Conservation (phyloP, 2,113 vertebrate species). For the Hiodon alosoides region DNA sequence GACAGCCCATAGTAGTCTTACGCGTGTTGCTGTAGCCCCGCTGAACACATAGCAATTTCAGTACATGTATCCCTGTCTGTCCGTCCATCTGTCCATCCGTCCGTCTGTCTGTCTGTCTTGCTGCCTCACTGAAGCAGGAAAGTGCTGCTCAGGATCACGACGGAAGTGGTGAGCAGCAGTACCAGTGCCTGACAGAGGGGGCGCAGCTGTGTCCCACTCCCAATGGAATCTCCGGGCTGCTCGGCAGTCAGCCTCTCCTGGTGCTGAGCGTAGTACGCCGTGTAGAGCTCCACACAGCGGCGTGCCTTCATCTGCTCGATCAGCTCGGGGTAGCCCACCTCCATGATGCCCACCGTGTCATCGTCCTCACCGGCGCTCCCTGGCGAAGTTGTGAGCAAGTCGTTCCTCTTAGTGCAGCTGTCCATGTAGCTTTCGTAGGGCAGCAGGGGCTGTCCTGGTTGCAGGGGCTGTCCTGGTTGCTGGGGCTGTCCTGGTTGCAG, state of each 20-base stretch:
- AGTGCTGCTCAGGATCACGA: slow-evolving; percentile 49
- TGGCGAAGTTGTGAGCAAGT: slow-evolving; percentile 17
- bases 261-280: slow-evolving; percentile 48
- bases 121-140: slow-evolving; percentile 52
- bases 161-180: slow-evolving; percentile 41
- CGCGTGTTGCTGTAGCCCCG: no score
- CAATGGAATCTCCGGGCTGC: not conserved
- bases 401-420: slow-evolving; percentile 50
- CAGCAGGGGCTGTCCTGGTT: not conserved
- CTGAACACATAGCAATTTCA: not conserved
- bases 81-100: not conserved
- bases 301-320: slow-evolving; percentile 52
- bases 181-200: slow-evolving; percentile 25
- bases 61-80: not conserved
- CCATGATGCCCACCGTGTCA: slow-evolving; percentile 55
- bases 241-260: slow-evolving; percentile 5
- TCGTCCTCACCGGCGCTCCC: slow-evolving; percentile 17
- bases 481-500: not conserved
- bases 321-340: slow-evolving; percentile 58
- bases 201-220: slow-evolving; percentile 5
- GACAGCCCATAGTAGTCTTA: no score
- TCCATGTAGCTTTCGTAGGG: slow-evolving; percentile 54
- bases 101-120: not conserved
- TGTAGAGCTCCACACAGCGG: slow-evolving; percentile 53
- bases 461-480: not conserved